These are phyloP conservation scores for Lepidurus arcticus DNA, from an alignment of 1,140 invertebrate species.

Conservation along the genomic window DNA sequence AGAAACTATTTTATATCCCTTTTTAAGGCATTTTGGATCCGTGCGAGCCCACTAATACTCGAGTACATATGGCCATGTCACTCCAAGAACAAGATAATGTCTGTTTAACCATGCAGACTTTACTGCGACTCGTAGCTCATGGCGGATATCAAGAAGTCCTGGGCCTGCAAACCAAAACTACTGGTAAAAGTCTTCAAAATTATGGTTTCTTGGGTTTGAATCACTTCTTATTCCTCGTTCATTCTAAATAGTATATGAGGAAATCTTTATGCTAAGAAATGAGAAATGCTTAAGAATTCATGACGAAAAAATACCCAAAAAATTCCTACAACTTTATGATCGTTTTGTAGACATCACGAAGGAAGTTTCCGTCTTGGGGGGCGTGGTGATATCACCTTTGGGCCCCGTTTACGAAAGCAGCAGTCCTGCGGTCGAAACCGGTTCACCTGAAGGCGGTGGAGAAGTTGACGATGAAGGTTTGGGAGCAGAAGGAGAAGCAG, in stretches of 20 bases:
- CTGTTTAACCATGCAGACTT: conserved; percentile 82
- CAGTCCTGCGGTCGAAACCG: conserved; percentile 51
- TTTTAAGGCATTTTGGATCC: conserved; percentile 59
- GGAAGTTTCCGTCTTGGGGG: conserved; percentile 80
- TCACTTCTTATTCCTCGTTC: too few relatives aligned
- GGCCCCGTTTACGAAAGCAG: conserved; percentile 76
- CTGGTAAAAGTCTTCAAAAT: not conserved
- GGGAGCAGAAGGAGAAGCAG: conserved; percentile 29
- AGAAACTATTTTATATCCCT: not conserved
- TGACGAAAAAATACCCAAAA: too few relatives aligned
- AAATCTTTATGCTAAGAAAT: too few relatives aligned
- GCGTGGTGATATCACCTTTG: conserved; percentile 84
- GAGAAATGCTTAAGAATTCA: too few relatives aligned
- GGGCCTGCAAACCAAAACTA: conserved; percentile 51
- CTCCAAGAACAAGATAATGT: conserved; percentile 92
- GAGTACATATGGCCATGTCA: conserved; percentile 84
- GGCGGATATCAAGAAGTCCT: conserved; percentile 87
- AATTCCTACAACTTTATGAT: not conserved
- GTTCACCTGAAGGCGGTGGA: conserved; percentile 49
- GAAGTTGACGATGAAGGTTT: conserved; percentile 52
- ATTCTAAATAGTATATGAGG: too few relatives aligned
- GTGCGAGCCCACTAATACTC: conserved; percentile 79
- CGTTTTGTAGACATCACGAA: conserved; percentile 57
- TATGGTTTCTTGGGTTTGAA: too few relatives aligned
- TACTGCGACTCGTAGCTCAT: conserved; percentile 80